Evolutionary conservation across 2,797 vertebrate genomes (phyloP).

Genomic region (Botia kubotai): DNA sequence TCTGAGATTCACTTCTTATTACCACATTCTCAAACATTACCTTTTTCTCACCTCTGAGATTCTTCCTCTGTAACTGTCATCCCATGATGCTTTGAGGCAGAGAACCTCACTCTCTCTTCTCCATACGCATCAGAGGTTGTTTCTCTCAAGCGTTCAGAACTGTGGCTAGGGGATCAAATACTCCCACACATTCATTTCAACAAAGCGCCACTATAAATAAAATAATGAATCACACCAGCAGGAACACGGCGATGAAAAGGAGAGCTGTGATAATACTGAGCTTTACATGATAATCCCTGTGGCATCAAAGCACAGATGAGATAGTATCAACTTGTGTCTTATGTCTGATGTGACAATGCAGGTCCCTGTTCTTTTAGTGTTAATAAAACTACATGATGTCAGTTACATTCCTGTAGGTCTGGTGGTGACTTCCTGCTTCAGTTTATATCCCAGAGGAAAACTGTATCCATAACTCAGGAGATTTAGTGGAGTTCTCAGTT

Average conservation of each 20-base stretch:
- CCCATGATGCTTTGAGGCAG: neutral
- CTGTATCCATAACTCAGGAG: neutral
- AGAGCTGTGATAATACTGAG: conserved; percentile 25
- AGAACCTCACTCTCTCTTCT: neutral
- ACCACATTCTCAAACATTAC: neutral
- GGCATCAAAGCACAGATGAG: conserved; percentile 8
- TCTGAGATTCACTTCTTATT: neutral
- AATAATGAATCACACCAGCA: neutral
- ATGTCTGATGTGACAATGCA: neutral
- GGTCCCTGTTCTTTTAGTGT: neutral
- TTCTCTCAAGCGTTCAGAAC: conserved; percentile 10
- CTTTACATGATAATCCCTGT: neutral
- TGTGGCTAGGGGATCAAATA: conserved; percentile 10
- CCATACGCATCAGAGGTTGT: neutral
- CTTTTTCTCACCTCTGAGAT: neutral
- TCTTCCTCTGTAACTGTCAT: neutral
- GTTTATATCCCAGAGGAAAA: neutral
- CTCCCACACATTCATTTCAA: conserved; percentile 35
- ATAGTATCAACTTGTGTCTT: neutral
- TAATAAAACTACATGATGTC: conserved; percentile 4
- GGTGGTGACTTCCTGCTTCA: neutral
- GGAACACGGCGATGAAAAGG: conserved; percentile 4
- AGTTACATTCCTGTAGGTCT: neutral
- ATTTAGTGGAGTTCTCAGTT: neutral
- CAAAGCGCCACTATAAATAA: conserved; percentile 18